Evolutionary conservation across 2,888 invertebrate genomes (phyloP), one percentile per base, ranked within the genome.

Genomic region (Euclidia mi): DNA sequence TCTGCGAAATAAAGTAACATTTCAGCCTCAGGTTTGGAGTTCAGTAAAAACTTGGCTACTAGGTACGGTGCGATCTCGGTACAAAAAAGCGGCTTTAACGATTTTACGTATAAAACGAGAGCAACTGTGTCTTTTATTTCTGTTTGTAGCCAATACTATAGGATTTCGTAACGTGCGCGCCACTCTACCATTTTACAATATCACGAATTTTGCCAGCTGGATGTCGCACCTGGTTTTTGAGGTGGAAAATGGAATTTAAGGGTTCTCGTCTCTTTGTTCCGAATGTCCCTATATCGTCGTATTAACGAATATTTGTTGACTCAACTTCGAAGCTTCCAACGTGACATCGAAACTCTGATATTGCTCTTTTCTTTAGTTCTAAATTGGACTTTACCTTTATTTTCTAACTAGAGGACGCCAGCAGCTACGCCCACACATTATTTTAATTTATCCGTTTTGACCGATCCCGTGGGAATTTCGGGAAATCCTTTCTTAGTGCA

Each of bases 131-230:
- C 56, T 74, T 72, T 72, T 77, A 69, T 78, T 78, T 74, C 59
- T 68, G 64, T 75, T 69, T 78, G 66, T 66, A 58, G 59, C 69
- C 71, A 66, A 69, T 74, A 73, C 73, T 71, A 82, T 82, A 75
- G 79, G 81, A 79, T 82, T 80, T 76, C 76, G 73, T 67, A 49
- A 66, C 72, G 57, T 60, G 66, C 56, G 60, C 65, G 57, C 46
- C 65, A 56, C 65, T 63, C 66, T 60, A 69, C 64, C 59, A 65
- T 78, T 81, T 76, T 70, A 77, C 78, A 78, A 78, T 78, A 80
- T 71, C 75, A 52, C 65, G 73, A 70, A 77, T 78, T 75, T 66
- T 49, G 62, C 63, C 60, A 58, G 62, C 48, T 64, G 42, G 52
- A 48, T 57, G 63, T 72, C 65, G 50, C 76, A 79, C 70, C 70